Evolutionary conservation across 2,797 vertebrate genomes (phyloP), one percentile per base, ranked within the genome.

Genomic region (Vespertilio murinus): DNA sequence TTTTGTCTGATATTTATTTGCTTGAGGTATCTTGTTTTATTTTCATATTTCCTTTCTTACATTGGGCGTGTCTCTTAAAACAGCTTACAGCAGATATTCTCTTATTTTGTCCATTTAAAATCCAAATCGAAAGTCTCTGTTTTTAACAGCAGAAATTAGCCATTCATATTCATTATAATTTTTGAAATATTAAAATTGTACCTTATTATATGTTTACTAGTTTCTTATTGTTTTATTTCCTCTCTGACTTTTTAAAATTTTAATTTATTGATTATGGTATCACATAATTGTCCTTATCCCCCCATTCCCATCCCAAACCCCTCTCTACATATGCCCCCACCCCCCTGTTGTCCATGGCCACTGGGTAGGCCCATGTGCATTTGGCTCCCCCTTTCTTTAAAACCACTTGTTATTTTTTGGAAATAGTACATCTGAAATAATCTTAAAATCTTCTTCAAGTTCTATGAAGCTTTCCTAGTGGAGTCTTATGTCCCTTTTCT

Each of bases 1-100:
- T 94, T 94, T 93, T 84, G 20, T 30, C 7, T 67, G 13, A n/a
- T 49, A 49, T 49, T 86, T 82, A 40, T 93, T 88, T 94, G 35
- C 17, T 88, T 93, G 54, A n/a, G 28, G 1, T 75, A 13, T 49
- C 45, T 65, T 86, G 22, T 38, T 71, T 38, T 74, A 40, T 70
- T 49, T 33, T 75, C 35, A 28, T 73, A 61, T 65, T 86, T 91
- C 16, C 8, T 88, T 40, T 89, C 1, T 59, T 6, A 67, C 0
- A 80, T 78, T 81, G 35, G 14, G 3, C 33, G 23, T 65, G 13
- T 85, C 28, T 77, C 33, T 91, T 64, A 84, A 91, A 67, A 79
- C 4, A 42, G 8, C 8, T 10, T 30, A 81, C 2, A 38, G 30
- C 81, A 52, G 45, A 3, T 65, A 52, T 35, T 40, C 8, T 13